phyloP scores from a whole-genome alignment of 2,888 invertebrate genomes.

The Dione juno region DNA sequence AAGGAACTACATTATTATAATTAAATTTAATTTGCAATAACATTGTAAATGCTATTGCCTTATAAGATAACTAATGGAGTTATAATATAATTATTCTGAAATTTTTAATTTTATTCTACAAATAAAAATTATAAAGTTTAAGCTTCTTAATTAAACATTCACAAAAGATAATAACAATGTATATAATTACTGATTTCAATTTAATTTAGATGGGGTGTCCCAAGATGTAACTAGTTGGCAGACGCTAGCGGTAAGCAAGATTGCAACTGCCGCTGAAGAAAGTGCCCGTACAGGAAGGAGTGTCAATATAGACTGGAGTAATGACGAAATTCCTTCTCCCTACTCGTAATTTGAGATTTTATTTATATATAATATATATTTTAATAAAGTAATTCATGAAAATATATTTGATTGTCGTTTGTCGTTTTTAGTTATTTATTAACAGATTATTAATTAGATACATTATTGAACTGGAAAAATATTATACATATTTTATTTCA shows the following conservation, averaged over 20 bases:
- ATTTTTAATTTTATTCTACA: not conserved
- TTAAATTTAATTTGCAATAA: not conserved
- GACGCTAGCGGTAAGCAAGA: slow-evolving; percentile 82
- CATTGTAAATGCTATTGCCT: no score
- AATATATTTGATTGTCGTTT: not conserved
- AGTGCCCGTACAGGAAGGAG: slow-evolving; percentile 80
- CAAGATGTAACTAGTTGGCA: slow-evolving; percentile 76
- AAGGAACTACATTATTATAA: slow-evolving; percentile 45
- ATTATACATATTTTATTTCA: not conserved
- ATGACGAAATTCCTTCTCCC: slow-evolving; percentile 66
- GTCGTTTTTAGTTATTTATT: not conserved
- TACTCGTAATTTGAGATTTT: slow-evolving; percentile 55
- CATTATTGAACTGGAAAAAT: not conserved
- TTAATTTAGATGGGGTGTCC: slow-evolving; percentile 56
- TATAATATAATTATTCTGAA: no score
- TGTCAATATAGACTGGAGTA: slow-evolving; percentile 79
- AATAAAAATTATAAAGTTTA: no score
- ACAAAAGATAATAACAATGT: no score
- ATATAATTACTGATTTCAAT: not conserved
- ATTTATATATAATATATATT: no score
- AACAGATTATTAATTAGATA: not conserved
- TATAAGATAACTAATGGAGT: no score
- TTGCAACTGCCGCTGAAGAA: slow-evolving; percentile 83
- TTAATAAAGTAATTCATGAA: not conserved
- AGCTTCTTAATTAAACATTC: no score